Base-by-base conservation (phyloP, 92 coral and sea anemone genomes). In the Palythoa heliodiscus region DNA sequence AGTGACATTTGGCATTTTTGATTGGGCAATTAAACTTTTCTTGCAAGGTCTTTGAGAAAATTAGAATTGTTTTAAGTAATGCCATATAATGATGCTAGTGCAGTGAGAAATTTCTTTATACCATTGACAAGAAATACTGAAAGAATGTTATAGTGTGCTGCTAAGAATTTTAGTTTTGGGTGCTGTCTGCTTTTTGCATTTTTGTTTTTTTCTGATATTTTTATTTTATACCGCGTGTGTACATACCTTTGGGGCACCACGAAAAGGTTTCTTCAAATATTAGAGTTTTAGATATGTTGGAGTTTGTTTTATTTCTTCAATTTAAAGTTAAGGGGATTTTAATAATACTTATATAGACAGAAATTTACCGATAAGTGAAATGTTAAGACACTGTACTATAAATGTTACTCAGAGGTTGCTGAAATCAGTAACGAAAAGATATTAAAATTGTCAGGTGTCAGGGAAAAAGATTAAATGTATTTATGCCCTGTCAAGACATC, bases 361-460 rank as follows among this genome's bases (percentile, higher is more conserved):
- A 80, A 80, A 80, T 80, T 80, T 66, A 43, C 84, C 39, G 38
- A 70, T 80, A 47, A 47, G 73, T 64, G 84, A 35, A 63, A 19
- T 8, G 60, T 50, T 19, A 39, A 23, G 54, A 80, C 81, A 17
- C 22, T 80, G 74, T 80, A 67, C 60, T 52, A 48, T 80, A 66
- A 80, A 80, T 69, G 61, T 80, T 53, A 23, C 84, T 13, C 84
- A 5, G 11, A 40, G 16, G 23, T 47, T 80, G 84, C 81, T 76
- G 68, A 24, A 76, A 76, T 76, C 81, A 76, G 81, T 74, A 80
- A 66, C 25, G 23, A 35, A 78, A 80, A 80, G 72, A 61, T 80
- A 80, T 80, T 80, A 80, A 80, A 80, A 66, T 80, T 80, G 84
- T 80, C 84, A 80, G 84, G 84, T 80, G 84, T 64, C 72, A 48